phyloP scores from a whole-genome alignment of 2,888 invertebrate species.

The Invenusta paracnida region DNA sequence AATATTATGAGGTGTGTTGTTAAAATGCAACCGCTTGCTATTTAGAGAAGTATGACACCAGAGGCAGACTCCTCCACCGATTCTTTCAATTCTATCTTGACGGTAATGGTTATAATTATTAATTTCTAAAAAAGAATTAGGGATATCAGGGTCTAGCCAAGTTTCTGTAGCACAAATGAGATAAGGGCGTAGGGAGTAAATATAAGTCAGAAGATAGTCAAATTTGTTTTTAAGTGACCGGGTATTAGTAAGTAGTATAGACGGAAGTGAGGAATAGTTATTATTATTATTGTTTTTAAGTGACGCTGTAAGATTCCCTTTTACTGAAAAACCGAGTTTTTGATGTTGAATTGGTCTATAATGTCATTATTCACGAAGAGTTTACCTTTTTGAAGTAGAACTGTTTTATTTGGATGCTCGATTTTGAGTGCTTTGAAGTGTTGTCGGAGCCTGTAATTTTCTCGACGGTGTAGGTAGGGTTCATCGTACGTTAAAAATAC shows the following conservation, averaged over 20 bases:
- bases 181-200: background rate
- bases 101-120: background rate
- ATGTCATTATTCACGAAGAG: background rate
- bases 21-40: background rate
- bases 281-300: background rate
- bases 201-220: background rate
- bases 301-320: background rate
- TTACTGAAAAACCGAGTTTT: background rate
- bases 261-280: background rate
- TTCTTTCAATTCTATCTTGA: background rate
- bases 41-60: background rate
- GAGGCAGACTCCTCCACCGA: background rate
- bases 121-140: background rate
- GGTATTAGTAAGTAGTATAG: background rate
- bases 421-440: background rate
- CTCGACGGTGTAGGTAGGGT: background rate
- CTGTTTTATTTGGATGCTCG: background rate
- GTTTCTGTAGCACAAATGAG: background rate
- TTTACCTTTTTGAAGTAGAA: background rate
- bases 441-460: background rate
- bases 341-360: background rate
- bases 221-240: background rate
- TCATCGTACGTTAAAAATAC: background rate
- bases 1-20: background rate
- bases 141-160: background rate